A percentile compares a stretch with the other conserved stretches of the same genome.
These are phyloP conservation scores for Mormyrops boulengeri DNA, from an alignment of 2,797 vertebrate genomes.

Conservation along the genomic window DNA sequence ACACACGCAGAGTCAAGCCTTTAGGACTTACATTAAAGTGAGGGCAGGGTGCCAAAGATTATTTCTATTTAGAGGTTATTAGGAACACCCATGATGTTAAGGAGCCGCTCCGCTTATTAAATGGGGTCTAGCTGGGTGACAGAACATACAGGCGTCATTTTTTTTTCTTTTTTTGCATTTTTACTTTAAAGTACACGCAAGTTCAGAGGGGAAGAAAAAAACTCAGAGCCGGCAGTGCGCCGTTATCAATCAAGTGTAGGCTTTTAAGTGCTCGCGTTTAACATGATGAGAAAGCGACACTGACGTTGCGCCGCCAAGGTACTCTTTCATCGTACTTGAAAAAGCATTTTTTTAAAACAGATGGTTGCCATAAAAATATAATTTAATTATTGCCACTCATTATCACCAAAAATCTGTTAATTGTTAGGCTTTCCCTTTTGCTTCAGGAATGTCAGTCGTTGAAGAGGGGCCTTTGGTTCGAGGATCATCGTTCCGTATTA, in stretches of 20 bases:
- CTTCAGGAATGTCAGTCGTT: background rate
- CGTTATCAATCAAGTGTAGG: conserved; percentile 2
- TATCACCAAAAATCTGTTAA: conserved; percentile 25
- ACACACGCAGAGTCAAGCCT: background rate
- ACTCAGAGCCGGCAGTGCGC: background rate
- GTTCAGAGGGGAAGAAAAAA: background rate
- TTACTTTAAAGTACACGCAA: conserved; percentile 12
- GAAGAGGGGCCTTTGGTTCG: conserved; percentile 17
- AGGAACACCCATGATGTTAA: conserved; percentile 38
- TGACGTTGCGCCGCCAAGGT: background rate
- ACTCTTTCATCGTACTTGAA: conserved; percentile 14
- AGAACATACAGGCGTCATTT: conserved; percentile 2
- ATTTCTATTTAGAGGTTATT: conserved; percentile 16
- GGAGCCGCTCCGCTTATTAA: conserved; percentile 21
- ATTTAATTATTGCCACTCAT: conserved; percentile 19
- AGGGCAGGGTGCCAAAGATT: conserved; percentile 18
- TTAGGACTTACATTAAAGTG: conserved; percentile 10
- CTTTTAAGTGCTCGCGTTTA: conserved; percentile 17
- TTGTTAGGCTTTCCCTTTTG: conserved; percentile 19
- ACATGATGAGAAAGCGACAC: background rate
- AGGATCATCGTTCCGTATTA: conserved; percentile 13
- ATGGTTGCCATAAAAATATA: conserved; percentile 17
- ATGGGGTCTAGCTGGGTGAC: conserved; percentile 19
- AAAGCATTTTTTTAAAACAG: background rate
- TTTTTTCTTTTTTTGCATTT: background rate